A percentile compares a stretch with the other conserved stretches of the same genome.
Evolutionary conservation across 2,113 vertebrate genomes (phyloP).

Genomic region (Myotis lucifugus): DNA sequence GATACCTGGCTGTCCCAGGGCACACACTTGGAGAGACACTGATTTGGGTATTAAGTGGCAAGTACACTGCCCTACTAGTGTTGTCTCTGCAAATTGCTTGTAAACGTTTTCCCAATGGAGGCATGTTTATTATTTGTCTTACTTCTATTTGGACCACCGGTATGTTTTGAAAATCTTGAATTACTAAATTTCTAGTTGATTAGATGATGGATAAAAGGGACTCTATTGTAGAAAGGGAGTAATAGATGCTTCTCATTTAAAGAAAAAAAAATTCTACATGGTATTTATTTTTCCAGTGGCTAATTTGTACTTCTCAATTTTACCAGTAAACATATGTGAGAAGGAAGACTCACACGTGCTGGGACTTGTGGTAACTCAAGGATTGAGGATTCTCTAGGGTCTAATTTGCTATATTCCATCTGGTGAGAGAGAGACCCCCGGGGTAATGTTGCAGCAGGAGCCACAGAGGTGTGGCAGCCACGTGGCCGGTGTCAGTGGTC

Average conservation of each 20-base stretch:
- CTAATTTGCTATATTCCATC: background rate
- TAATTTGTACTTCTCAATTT: constrained; percentile 42
- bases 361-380: background rate
- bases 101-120: background rate
- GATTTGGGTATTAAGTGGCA: background rate
- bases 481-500: background rate
- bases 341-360: constrained; percentile 60
- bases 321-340: constrained; percentile 19
- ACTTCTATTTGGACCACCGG: background rate
- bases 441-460: background rate
- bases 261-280: background rate
- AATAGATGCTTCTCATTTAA: background rate
- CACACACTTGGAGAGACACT: background rate
- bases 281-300: constrained; percentile 19
- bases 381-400: background rate
- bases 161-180: background rate
- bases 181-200: constrained; percentile 19
- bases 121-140: background rate
- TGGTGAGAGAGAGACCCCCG: constrained; percentile 19
- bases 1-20: background rate
- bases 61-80: background rate
- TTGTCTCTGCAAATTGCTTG: background rate
- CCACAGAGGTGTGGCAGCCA: background rate
- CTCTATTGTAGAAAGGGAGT: background rate
- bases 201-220: background rate